Conservation (phyloP, 2,888 invertebrate genomes). For the Oscheius sp. region DNA sequence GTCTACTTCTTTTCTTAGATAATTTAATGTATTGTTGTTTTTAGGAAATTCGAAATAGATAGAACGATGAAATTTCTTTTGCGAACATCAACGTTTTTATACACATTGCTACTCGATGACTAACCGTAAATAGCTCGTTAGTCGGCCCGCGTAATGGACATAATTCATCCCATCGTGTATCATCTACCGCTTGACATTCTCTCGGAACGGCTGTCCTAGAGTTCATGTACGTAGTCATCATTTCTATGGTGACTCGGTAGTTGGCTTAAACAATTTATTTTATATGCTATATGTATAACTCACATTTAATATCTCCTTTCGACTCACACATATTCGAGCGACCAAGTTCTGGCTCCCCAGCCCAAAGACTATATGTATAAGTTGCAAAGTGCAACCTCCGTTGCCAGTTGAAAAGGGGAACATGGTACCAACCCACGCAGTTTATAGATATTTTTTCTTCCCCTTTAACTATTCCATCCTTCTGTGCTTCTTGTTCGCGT, state of each 20-base stretch:
- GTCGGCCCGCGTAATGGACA: not conserved
- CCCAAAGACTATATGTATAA: constrained; percentile 34
- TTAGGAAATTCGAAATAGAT: too few relatives aligned
- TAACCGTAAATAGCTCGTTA: not conserved
- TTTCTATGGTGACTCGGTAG: constrained; percentile 21
- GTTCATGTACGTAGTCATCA: too few relatives aligned
- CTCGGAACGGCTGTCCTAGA: too few relatives aligned
- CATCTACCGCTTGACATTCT: constrained; percentile 16
- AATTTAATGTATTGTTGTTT: too few relatives aligned
- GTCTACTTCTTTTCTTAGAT: too few relatives aligned
- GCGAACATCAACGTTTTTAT: too few relatives aligned
- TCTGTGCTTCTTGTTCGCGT: too few relatives aligned
- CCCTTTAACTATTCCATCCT: not conserved
- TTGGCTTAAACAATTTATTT: not conserved
- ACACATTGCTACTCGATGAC: not conserved
- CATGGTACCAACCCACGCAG: constrained; percentile 75
- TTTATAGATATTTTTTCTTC: constrained; percentile 5
- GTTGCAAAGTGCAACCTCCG: constrained; percentile 73
- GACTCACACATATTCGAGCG: constrained; percentile 12
- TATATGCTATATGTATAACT: not conserved
- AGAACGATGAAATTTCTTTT: too few relatives aligned
- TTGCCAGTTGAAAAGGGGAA: constrained; percentile 75
- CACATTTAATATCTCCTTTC: constrained; percentile 7
- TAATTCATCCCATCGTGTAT: constrained; percentile 19
- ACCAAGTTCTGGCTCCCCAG: constrained; percentile 28